phyloP scores from a whole-genome alignment of 2,797 vertebrate genomes.

The Smutsia temminckii region DNA sequence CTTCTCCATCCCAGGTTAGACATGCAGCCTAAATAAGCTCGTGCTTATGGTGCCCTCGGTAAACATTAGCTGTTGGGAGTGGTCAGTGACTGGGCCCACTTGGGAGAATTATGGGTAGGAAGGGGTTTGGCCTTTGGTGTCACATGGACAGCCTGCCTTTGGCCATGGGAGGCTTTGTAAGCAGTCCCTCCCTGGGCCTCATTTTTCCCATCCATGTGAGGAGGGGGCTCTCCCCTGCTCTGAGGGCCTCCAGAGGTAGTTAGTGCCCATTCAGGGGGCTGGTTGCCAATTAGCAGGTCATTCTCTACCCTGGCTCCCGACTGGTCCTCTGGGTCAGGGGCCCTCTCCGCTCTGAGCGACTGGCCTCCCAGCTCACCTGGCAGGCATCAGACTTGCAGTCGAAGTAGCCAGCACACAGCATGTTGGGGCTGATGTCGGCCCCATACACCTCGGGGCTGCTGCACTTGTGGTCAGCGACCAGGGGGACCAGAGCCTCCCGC shows the following conservation, averaged over 20 bases:
- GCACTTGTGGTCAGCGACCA: slow-evolving; percentile 89
- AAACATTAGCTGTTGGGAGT: rapidly evolving
- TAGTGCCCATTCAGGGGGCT: neutral
- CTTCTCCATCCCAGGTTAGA: rapidly evolving
- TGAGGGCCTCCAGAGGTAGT: neutral
- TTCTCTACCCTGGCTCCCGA: neutral
- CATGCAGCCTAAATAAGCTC: rapidly evolving
- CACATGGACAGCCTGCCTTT: rapidly evolving
- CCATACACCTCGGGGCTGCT: slow-evolving; percentile 92
- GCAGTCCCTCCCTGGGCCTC: neutral
- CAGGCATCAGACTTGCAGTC: slow-evolving; percentile 91
- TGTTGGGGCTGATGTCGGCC: slow-evolving; percentile 90
- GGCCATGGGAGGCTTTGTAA: neutral
- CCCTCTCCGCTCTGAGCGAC: rapidly evolving
- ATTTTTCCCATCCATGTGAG: neutral
- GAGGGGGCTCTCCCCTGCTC: too few relatives aligned
- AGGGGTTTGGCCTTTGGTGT: neutral
- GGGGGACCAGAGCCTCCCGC: slow-evolving; percentile 89
- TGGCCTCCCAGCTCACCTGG: slow-evolving; percentile 87
- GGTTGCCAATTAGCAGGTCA: rapidly evolving
- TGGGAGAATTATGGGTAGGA: neutral
- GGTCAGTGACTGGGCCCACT: rapidly evolving
- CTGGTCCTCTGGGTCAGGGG: rapidly evolving
- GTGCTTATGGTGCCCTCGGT: neutral
- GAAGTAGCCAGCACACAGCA: slow-evolving; percentile 93